Percentiles rank a stretch among this genome's conserved stretches.
These are phyloP conservation scores for Drosophila subsilvestris DNA, from an alignment of 2,888 invertebrate species.

Conservation along the genomic window DNA sequence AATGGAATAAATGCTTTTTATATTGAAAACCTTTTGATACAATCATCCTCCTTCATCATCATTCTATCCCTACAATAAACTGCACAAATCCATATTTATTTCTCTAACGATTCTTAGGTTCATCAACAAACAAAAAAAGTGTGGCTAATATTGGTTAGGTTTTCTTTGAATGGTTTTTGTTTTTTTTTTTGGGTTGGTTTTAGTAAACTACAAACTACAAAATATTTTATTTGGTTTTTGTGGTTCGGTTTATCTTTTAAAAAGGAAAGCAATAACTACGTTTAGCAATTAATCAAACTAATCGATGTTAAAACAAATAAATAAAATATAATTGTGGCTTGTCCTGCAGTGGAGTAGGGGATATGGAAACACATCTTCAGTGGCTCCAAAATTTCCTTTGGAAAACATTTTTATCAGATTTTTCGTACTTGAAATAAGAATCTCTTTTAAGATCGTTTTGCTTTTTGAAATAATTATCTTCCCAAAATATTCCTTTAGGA, in stretches of 20 bases:
- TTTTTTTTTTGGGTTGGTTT: conserved; percentile 13
- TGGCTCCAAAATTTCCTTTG: not conserved
- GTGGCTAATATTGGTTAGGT: conserved; percentile 54
- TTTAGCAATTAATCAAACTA: conserved; percentile 44
- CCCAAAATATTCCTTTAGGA: no score
- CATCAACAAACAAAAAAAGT: conserved; percentile 14
- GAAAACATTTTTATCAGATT: not conserved
- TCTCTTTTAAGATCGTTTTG: no score
- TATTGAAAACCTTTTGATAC: conserved; percentile 57
- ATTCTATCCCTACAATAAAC: conserved; percentile 13
- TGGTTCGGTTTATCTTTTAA: conserved; percentile 10
- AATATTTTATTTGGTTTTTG: conserved; percentile 32
- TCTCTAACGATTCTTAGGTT: conserved; percentile 7
- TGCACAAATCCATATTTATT: conserved; percentile 29
- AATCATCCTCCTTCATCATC: conserved; percentile 7
- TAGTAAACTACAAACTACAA: conserved; percentile 53
- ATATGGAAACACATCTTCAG: not conserved
- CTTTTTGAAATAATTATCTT: no score
- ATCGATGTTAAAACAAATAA: conserved; percentile 48
- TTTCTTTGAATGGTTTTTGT: conserved; percentile 13
- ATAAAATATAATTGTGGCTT: conserved; percentile 8
- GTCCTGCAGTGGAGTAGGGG: conserved; percentile 28
- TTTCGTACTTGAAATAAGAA: no score
- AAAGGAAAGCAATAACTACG: conserved; percentile 46
- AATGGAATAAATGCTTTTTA: conserved; percentile 78